phyloP scores from a whole-genome alignment of 2,113 vertebrate species.

The Sceloporus undulatus region DNA sequence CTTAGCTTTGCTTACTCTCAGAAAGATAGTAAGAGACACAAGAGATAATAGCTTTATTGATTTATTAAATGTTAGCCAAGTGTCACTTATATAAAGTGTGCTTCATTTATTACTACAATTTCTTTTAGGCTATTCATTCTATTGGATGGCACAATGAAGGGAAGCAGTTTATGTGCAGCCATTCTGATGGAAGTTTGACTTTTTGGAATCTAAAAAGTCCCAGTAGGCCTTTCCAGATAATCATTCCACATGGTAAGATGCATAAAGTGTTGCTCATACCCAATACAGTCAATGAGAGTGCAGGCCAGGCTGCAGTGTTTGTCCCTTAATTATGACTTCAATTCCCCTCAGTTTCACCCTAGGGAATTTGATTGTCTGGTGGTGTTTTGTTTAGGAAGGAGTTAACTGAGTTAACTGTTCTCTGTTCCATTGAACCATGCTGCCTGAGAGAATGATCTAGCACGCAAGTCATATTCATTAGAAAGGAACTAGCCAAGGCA shows the following conservation, averaged over 20 bases:
- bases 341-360: neutral
- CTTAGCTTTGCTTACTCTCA: neutral
- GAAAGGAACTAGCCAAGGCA: no score
- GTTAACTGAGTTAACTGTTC: no score
- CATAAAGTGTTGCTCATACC: neutral
- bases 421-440: no score
- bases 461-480: no score
- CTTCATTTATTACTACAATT: constrained; percentile 40
- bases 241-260: constrained; percentile 94
- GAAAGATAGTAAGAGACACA: neutral
- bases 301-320: no score
- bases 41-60: neutral
- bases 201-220: constrained; percentile 96
- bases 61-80: neutral
- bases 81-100: constrained; percentile 5
- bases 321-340: neutral
- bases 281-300: neutral
- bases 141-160: constrained; percentile 98
- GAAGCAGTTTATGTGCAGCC: constrained; percentile 98
- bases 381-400: no score
- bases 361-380: no score
- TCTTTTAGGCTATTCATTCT: constrained; percentile 93
- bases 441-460: no score
- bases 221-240: constrained; percentile 93
- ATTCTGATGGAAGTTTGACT: constrained; percentile 97